phyloP scores from a whole-genome alignment of 1,140 invertebrate species.

The Diprion similis region DNA sequence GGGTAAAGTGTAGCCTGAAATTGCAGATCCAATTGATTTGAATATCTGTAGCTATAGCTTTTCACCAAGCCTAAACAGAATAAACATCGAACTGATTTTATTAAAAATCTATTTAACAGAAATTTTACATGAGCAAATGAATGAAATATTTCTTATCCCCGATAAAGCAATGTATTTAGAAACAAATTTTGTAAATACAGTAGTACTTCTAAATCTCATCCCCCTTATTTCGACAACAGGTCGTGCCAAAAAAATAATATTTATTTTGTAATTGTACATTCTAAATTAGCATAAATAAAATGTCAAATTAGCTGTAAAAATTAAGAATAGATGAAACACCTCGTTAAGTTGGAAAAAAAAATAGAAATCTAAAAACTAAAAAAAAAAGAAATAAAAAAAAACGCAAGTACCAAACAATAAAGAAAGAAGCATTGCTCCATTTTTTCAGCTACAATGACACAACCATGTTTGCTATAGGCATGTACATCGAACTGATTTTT shows the following conservation, averaged over 20 bases:
- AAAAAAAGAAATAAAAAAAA: background rate
- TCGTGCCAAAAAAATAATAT: constrained; percentile 12
- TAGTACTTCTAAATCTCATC: background rate
- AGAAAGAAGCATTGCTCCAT: constrained; percentile 18
- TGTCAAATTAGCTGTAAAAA: constrained; percentile 4
- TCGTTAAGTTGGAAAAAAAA: constrained; percentile 9
- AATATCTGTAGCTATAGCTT: no score
- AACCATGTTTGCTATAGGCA: constrained; percentile 12
- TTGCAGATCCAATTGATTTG: background rate
- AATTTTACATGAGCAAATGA: no score
- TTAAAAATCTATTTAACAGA: no score
- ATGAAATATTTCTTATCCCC: no score
- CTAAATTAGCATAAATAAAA: constrained; percentile 10
- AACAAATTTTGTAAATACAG: background rate
- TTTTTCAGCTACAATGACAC: constrained; percentile 16
- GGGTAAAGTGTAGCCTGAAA: background rate
- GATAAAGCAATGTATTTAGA: no score
- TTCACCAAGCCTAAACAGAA: no score
- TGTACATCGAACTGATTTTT: constrained; percentile 37
- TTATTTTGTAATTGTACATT: constrained; percentile 14
- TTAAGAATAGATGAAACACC: constrained; percentile 10
- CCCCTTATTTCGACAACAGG: background rate
- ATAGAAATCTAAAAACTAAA: constrained; percentile 1
- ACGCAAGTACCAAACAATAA: constrained; percentile 17
- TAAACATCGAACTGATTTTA: no score